Evolutionary conservation across 2,888 invertebrate genomes (phyloP), one percentile per base, ranked within the genome.

Genomic region (Zygogramma bicolorata): DNA sequence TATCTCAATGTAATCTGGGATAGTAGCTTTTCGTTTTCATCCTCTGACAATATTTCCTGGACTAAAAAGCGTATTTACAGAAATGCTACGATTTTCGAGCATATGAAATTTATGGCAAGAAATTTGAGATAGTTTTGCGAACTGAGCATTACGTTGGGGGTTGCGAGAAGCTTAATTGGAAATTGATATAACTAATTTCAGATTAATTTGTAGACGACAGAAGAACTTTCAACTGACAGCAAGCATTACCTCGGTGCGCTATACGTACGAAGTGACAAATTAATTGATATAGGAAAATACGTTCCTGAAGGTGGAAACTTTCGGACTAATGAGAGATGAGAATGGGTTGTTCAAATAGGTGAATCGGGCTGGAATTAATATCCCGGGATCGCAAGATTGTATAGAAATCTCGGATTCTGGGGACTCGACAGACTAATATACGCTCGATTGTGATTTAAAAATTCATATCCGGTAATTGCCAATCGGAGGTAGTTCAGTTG

Each of bases 91-190:
- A 94, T 95, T 13, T 87, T 89, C 71, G 97, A 97, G 84, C 96
- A 96, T 84, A 91, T 97, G 86, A 91, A 91, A 82, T 96, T 97
- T 85, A 95, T 95, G 94, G 97, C 95, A 85, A 88, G 88, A 53
- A 53, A 53, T 27, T 53, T 53, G 13, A 53, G 53, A 53, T 53
- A 53, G 53, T 53, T 53, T n/a, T 53, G 53, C 53, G 27, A 53
- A 53, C 0, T 53, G 53, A 53, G 22, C 25, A 27, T 53, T 25
- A 53, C 53, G 53, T 13, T 53, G 4, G 15, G 53, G 27, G 22
- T 25, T 53, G 25, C 53, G 53, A 53, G 27, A 27, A 53, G 53
- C 53, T 27, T 53, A 53, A 53, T 53, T 53, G 53, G 53, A 53
- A 53, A 53, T 53, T 53, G 25, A 53, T 53, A 53, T 53, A 53